phyloP scores from a whole-genome alignment of 2,888 invertebrate species.

The Drosophila antonietae region DNA sequence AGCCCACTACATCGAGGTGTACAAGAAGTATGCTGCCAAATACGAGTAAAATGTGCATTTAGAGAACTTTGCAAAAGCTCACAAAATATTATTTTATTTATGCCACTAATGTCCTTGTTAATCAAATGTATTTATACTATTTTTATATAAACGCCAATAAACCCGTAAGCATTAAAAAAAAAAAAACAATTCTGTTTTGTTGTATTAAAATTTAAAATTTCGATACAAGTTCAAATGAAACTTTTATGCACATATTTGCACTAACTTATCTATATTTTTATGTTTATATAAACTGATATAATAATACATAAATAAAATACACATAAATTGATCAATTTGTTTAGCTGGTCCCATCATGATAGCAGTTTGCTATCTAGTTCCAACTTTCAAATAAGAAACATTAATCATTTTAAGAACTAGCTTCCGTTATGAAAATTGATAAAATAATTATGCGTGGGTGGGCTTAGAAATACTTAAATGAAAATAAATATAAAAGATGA shows the following conservation, averaged over 20 bases:
- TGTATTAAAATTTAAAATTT: neutral
- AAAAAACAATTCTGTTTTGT: neutral
- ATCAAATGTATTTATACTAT: constrained; percentile 62
- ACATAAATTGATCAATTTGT: neutral
- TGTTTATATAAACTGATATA: neutral
- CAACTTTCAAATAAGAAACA: neutral
- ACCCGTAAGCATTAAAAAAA: constrained; percentile 41
- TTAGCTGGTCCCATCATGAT: neutral
- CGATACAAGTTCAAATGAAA: neutral
- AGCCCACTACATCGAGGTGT: constrained; percentile 91
- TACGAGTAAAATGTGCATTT: constrained; percentile 78
- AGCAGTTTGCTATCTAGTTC: neutral
- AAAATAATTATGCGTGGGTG: neutral
- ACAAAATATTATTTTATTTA: constrained; percentile 3
- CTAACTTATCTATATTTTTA: neutral
- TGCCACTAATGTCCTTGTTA: constrained; percentile 37
- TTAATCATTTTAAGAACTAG: neutral
- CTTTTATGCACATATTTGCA: neutral
- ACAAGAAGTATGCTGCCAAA: constrained; percentile 86
- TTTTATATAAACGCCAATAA: constrained; percentile 60
- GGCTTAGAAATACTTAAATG: neutral
- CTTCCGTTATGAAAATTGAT: neutral
- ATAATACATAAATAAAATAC: neutral
- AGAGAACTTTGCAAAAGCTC: constrained; percentile 21
- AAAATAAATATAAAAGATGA: neutral